Evolutionary conservation across 2,113 vertebrate species (phyloP), one percentile per base, ranked within the genome.

Genomic region (Baryphthengus martii): DNA sequence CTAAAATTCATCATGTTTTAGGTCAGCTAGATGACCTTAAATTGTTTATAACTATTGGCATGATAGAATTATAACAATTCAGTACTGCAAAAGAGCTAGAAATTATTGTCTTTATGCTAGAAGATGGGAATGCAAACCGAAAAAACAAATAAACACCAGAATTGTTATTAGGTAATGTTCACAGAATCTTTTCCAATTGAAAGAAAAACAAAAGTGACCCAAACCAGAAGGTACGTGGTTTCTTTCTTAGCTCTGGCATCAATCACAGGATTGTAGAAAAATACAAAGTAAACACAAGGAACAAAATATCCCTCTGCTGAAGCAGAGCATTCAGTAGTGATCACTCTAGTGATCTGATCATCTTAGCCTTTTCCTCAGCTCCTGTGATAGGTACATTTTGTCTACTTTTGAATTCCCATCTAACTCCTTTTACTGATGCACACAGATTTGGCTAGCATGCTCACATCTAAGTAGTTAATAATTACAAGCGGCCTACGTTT

Each of bases 191-290:
- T n/a, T n/a, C n/a, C n/a, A n/a, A n/a, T n/a, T n/a, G n/a, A n/a
- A n/a, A n/a, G n/a, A n/a, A 71, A 17, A 31, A 13, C n/a, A 20
- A n/a, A n/a, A n/a, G n/a, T n/a, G 33, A 11, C 4, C 18, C 0
- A 1, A 76, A 50, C 1, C 17, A 68, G 8, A 85, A 18, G 1
- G 1, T 5, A 31, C 4, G 2, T 17, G 13, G 9, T 25, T 74
- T 58, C 6, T 25, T 23, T 84, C 26, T 40, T 33, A 28, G 45
- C 25, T 56, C 11, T 65, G 3, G 15, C 31, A 61, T 10, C 14
- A 82, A 70, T 33, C 3, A 3, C 52, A 70, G 4, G 17, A 56
- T 13, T 37, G 33, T 17, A 82, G 25, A 61, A 82, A 88, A 85
- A 78, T 2, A 2, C 7, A 73, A 45, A 50, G 12, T 7, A 53